Evolutionary conservation across 2,888 invertebrate species (phyloP).

Genomic region (Noctua janthina): DNA sequence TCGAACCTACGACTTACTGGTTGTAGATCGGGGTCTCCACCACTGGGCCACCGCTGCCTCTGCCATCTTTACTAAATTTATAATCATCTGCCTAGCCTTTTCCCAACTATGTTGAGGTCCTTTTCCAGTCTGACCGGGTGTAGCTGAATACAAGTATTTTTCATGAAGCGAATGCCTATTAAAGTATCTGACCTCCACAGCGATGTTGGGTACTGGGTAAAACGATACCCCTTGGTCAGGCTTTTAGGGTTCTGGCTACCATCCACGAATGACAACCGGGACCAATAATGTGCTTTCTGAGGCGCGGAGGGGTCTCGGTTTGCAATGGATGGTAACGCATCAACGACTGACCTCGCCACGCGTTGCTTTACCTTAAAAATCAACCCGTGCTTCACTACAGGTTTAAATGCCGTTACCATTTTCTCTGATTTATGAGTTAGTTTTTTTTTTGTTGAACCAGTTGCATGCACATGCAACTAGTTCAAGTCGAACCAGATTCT

Average conservation of each 20-base stretch:
- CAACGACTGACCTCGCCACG: not conserved
- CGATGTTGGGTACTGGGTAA: not conserved
- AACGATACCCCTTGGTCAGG: not conserved
- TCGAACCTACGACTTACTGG: no score
- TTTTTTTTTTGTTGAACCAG: not conserved
- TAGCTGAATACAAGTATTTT: not conserved
- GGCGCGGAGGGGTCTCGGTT: not conserved
- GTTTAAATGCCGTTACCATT: not conserved
- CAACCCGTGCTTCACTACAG: not conserved
- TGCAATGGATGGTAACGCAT: not conserved
- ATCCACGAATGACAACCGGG: not conserved
- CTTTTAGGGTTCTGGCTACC: not conserved
- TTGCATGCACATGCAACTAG: not conserved
- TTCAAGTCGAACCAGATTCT: conserved; percentile 9
- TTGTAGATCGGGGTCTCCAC: no score
- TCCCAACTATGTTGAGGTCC: not conserved
- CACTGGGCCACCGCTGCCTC: not conserved
- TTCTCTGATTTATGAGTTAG: not conserved
- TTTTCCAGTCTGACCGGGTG: not conserved
- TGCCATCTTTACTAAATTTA: not conserved
- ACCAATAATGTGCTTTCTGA: not conserved
- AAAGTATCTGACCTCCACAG: not conserved
- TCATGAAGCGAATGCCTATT: not conserved
- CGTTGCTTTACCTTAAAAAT: not conserved
- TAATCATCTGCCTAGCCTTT: not conserved